phyloP scores from a whole-genome alignment of 2,888 invertebrate species.

The Drosophila barbarae region DNA sequence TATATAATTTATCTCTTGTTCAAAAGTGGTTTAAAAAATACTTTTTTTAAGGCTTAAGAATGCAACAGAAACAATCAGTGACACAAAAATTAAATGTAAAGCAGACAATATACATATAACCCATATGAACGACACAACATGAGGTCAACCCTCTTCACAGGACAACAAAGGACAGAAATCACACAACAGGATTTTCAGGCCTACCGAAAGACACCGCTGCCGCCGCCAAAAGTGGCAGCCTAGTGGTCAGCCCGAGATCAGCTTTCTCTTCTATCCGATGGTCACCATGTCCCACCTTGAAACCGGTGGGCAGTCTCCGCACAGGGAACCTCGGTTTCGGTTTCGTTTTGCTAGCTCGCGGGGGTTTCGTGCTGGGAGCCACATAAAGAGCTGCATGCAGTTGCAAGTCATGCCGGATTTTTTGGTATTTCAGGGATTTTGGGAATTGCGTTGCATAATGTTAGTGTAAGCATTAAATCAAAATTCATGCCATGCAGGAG shows the following conservation, averaged over 20 bases:
- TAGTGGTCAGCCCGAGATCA: conserved; percentile 16
- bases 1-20: too few species aligned
- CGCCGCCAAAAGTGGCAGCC: conserved; percentile 12
- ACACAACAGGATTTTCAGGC: conserved; percentile 15
- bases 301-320: conserved; percentile 15
- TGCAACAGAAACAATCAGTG: neutral
- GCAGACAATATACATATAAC: neutral
- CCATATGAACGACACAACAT: conserved; percentile 4
- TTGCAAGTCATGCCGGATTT: conserved; percentile 22
- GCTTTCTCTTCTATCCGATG: conserved; percentile 5
- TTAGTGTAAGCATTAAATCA: conserved; percentile 37
- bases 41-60: neutral
- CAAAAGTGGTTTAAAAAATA: too few species aligned
- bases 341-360: conserved; percentile 34
- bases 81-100: neutral
- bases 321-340: conserved; percentile 24
- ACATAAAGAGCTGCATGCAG: conserved; percentile 41
- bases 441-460: neutral
- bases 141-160: neutral
- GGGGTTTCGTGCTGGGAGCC: conserved; percentile 24
- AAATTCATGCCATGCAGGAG: conserved; percentile 17
- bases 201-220: conserved; percentile 22
- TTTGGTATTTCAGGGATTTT: conserved; percentile 3
- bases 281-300: conserved; percentile 8
- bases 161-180: neutral